phyloP scores from a whole-genome alignment of 2,797 vertebrate species.

The Centropyge bicolor region DNA sequence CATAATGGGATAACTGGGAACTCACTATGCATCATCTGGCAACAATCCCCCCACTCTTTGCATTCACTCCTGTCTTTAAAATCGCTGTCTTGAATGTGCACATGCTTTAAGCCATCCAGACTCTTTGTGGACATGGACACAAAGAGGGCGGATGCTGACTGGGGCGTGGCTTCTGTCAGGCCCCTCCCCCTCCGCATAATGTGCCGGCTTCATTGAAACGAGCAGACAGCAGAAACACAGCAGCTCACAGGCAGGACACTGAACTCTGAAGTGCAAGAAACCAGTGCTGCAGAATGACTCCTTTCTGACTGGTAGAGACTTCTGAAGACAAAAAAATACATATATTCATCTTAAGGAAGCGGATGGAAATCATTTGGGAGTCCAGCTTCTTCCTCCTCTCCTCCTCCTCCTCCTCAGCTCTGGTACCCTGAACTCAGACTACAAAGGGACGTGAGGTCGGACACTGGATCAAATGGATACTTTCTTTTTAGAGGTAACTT shows the following conservation, averaged over 20 bases:
- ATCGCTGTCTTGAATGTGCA: background rate
- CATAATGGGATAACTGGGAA: background rate
- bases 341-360: constrained; percentile 22
- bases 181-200: constrained; percentile 79
- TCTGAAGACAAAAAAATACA: background rate
- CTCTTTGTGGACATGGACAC: constrained; percentile 45
- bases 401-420: constrained; percentile 57
- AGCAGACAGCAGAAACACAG: constrained; percentile 53
- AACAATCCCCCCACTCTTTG: background rate
- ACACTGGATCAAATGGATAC: constrained; percentile 70
- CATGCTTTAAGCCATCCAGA: constrained; percentile 13
- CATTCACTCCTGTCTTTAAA: background rate
- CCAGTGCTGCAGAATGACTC: constrained; percentile 12
- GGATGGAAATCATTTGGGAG: constrained; percentile 77
- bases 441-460: constrained; percentile 72
- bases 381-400: constrained; percentile 42
- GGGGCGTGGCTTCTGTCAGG: constrained; percentile 28
- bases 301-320: background rate
- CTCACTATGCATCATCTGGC: background rate
- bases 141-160: constrained; percentile 73
- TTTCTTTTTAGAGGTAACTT: constrained; percentile 77
- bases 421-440: constrained; percentile 79
- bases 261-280: constrained; percentile 8
- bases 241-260: constrained; percentile 40
- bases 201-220: constrained; percentile 77